Evolutionary conservation across 2,797 vertebrate genomes (phyloP).

Genomic region (Ctenopoma multispine): DNA sequence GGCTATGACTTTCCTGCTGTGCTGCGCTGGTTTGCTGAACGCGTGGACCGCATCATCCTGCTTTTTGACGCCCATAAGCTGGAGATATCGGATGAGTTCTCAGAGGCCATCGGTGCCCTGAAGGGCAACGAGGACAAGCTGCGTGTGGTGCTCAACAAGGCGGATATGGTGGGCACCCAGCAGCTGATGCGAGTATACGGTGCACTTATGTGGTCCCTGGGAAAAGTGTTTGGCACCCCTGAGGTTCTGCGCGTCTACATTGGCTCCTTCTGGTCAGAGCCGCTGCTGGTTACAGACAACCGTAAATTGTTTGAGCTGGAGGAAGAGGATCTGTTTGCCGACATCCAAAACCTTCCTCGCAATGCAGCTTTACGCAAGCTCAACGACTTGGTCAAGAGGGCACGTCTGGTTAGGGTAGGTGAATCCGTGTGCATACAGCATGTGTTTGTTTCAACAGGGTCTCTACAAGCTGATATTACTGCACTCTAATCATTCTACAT

Average conservation of each 20-base stretch:
- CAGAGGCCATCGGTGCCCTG: constrained; percentile 92
- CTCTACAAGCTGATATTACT: neutral
- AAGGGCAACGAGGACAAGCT: constrained; percentile 96
- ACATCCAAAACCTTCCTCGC: constrained; percentile 94
- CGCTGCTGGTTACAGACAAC: constrained; percentile 90
- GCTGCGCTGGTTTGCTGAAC: constrained; percentile 94
- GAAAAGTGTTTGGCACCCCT: constrained; percentile 93
- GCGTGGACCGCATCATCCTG: constrained; percentile 93
- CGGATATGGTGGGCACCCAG: constrained; percentile 95
- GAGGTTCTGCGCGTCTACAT: constrained; percentile 96
- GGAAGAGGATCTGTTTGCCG: constrained; percentile 92
- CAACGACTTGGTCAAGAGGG: constrained; percentile 94
- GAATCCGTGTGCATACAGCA: neutral
- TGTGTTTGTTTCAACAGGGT: neutral
- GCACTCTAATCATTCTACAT: neutral
- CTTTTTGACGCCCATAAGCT: constrained; percentile 96
- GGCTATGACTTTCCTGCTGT: constrained; percentile 95
- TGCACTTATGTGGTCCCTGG: constrained; percentile 96
- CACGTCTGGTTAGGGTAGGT: constrained; percentile 91
- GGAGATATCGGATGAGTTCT: constrained; percentile 96
- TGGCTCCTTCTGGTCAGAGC: constrained; percentile 96
- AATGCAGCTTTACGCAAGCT: constrained; percentile 93
- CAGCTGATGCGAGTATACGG: constrained; percentile 97
- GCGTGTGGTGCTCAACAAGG: constrained; percentile 96
- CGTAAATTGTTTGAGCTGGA: constrained; percentile 92